Conservation (phyloP, 2,113 vertebrate species). For the Ictalurus punctatus region DNA sequence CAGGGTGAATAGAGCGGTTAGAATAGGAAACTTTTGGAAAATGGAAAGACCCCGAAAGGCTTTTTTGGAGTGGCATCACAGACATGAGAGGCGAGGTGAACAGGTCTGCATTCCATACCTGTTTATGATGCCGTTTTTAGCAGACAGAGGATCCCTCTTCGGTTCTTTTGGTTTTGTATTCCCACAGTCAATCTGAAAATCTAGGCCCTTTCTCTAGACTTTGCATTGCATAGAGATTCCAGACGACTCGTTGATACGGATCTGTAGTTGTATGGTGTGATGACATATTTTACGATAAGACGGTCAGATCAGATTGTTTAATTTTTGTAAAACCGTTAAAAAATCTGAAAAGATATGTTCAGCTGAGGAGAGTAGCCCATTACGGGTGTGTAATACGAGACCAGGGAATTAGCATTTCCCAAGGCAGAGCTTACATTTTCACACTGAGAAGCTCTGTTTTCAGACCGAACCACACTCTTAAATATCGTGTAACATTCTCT, state of each 20-base stretch:
- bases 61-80: not conserved
- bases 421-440: not conserved
- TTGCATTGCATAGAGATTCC: not conserved
- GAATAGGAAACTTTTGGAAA: not conserved
- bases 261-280: not conserved
- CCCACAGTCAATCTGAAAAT: too few species aligned
- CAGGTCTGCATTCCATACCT: constrained; percentile 8
- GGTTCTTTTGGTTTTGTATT: not conserved
- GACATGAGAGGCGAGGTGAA: not conserved
- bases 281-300: not conserved
- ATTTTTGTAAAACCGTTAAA: not conserved
- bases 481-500: not conserved
- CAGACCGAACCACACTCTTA: not conserved
- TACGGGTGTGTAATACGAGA: not conserved
- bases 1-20: not conserved
- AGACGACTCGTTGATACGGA: too few species aligned
- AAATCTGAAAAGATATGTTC: not conserved
- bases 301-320: not conserved
- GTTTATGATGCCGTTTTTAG: not conserved
- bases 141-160: not conserved
- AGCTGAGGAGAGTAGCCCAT: not conserved
- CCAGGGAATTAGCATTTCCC: not conserved
- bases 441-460: not conserved
- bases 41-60: not conserved
- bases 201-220: not conserved